These are phyloP conservation scores for Ypsolopha sequella DNA, from an alignment of 2,888 invertebrate genomes.

Conservation along the genomic window DNA sequence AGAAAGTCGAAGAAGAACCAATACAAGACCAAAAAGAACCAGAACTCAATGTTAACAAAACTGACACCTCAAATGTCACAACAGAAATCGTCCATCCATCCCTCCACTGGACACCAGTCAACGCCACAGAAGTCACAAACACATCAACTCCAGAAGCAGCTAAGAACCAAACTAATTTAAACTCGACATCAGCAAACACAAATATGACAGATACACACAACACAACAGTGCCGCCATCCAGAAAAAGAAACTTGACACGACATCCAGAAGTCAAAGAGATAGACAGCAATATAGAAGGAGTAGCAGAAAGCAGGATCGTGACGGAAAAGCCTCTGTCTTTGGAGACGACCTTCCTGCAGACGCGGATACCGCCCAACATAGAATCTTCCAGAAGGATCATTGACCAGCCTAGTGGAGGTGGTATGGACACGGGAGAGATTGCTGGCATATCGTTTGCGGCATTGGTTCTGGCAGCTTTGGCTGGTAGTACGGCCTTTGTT, in stretches of 20 bases:
- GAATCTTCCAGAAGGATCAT: constrained; percentile 52
- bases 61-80: constrained; percentile 17
- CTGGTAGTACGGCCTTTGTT: constrained; percentile 76
- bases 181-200: constrained; percentile 17
- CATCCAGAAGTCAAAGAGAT: constrained; percentile 27
- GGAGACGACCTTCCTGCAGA: constrained; percentile 54
- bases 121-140: constrained; percentile 16
- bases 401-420: constrained; percentile 32
- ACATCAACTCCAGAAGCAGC: constrained; percentile 3
- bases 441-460: constrained; percentile 79
- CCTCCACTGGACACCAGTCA: constrained; percentile 43
- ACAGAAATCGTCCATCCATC: constrained; percentile 25
- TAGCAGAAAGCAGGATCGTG: constrained; percentile 50
- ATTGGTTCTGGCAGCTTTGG: constrained; percentile 72
- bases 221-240: constrained; percentile 23
- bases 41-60: neutral
- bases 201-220: constrained; percentile 20
- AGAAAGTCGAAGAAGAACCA: neutral
- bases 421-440: constrained; percentile 73
- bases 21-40: neutral
- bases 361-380: constrained; percentile 49
- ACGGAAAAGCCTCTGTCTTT: constrained; percentile 57
- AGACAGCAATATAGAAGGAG: constrained; percentile 31
- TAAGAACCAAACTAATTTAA: constrained; percentile 15
- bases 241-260: constrained; percentile 40